phyloP scores from a whole-genome alignment of 2,888 invertebrate species.

The Teleiodes luculella region DNA sequence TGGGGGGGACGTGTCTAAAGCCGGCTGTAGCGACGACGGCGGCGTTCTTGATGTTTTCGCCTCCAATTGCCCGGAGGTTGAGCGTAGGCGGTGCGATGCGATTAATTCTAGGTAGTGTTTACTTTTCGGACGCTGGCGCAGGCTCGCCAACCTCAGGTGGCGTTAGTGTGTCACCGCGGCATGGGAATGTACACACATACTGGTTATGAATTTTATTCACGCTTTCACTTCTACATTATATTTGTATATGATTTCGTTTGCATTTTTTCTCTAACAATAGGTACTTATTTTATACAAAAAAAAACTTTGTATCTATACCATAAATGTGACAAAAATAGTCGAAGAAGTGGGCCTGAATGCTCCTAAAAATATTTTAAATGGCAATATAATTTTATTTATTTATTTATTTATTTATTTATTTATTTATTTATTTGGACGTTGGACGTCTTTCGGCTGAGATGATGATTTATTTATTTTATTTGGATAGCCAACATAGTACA shows the following conservation, averaged over 20 bases:
- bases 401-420: too few species aligned
- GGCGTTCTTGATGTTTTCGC: background rate
- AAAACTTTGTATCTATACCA: background rate
- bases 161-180: conserved; percentile 32
- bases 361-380: too few species aligned
- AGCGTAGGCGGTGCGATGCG: background rate
- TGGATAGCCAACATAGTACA: too few species aligned
- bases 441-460: too few species aligned
- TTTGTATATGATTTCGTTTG: conserved; percentile 32
- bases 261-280: conserved; percentile 17
- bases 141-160: conserved; percentile 16
- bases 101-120: background rate
- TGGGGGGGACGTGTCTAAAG: too few species aligned
- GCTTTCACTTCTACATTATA: conserved; percentile 49
- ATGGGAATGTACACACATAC: conserved; percentile 29
- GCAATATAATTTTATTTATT: too few species aligned
- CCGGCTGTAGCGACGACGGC: too few species aligned
- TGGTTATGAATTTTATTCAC: conserved; percentile 42
- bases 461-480: too few species aligned
- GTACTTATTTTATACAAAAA: conserved; percentile 10
- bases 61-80: background rate
- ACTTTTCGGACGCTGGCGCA: conserved; percentile 17
- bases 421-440: too few species aligned
- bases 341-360: too few species aligned
- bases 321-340: too few species aligned